Base-by-base conservation (phyloP, 2,113 vertebrate species). In the Hypanus sabinus region DNA sequence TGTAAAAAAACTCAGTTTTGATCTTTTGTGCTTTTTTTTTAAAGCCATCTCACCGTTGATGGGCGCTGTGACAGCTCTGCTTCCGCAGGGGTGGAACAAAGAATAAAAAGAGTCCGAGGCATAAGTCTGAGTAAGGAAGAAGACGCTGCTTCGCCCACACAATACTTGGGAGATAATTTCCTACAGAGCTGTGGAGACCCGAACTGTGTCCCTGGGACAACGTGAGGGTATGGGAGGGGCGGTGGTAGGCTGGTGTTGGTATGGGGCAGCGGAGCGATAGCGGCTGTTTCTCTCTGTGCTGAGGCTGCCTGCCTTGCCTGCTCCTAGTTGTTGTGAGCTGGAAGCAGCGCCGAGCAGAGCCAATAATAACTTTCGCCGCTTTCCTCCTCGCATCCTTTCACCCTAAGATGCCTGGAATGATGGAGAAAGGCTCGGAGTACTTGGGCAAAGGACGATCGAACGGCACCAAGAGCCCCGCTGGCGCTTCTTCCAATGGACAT, bases 381-480 rank as follows among this genome's bases (percentile, higher is more conserved):
- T 71, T 55, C 90, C 79, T 80, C 38, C 3, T 22, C 33, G 46
- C 46, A 46, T 18, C 30, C 12, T n/a, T 80, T 33, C 77, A 80
- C 6, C 30, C n/a, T 24, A 95, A 93, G 95, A 98, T 98, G 98
- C 98, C 98, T 94, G 98, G 98, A 76, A 98, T 97, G 98, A 99
- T 98, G 98, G 98, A 99, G 70, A 98, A 98, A 95, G 97, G 98
- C 91, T 97, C 97, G 33, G 98, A 99, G 94, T 97, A 98, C 94
- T 94, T 98, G 27, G 98, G 98, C 18, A 98, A 98, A 95, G 97
- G 96, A 94, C 98, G 98, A 16, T 96, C 97, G 24, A 98, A 98
- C 95, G 97, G 98, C 79, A 97, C 98, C 95, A 98, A 98, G 97
- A 98, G 97, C 96, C 97, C 97, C 76, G 97, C 97, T 73, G 97